These are phyloP conservation scores for Pangasius krempfi DNA, from an alignment of 2,797 vertebrate species.

Conservation along the genomic window DNA sequence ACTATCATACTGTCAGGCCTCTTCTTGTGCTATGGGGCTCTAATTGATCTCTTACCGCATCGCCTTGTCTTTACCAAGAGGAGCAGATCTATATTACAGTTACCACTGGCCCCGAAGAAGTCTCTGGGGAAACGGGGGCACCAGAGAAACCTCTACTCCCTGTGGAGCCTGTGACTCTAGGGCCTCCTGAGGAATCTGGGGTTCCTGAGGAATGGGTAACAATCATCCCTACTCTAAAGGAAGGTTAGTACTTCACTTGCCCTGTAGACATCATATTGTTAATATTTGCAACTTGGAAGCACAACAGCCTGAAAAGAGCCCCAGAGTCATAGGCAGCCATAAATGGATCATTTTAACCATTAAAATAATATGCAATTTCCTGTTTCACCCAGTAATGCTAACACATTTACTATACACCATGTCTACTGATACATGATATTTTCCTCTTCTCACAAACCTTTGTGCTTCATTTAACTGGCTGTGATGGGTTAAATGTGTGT, in stretches of 20 bases:
- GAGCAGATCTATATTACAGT: slow-evolving; percentile 68
- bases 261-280: not conserved
- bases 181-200: slow-evolving; percentile 32
- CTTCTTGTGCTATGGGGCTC: slow-evolving; percentile 53
- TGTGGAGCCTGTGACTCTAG: slow-evolving; percentile 32
- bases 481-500: slow-evolving; percentile 50
- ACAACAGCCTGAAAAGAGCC: not conserved
- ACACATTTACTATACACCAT: slow-evolving; percentile 23
- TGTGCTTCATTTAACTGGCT: slow-evolving; percentile 52
- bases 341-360: not conserved
- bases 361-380: not conserved
- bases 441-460: slow-evolving; percentile 12
- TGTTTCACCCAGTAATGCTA: slow-evolving; percentile 38
- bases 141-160: not conserved
- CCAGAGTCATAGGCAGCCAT: not conserved
- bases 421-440: slow-evolving; percentile 30
- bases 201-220: slow-evolving; percentile 41
- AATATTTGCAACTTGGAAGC: slow-evolving; percentile 3
- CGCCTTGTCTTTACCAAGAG: slow-evolving; percentile 78
- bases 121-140: slow-evolving; percentile 63
- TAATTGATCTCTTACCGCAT: slow-evolving; percentile 69
- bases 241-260: slow-evolving; percentile 75
- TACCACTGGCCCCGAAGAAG: slow-evolving; percentile 66
- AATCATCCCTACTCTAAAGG: slow-evolving; percentile 62
- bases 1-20: slow-evolving; percentile 31